Conservation (phyloP, 2,113 vertebrate species). For the Trachemys scripta region DNA sequence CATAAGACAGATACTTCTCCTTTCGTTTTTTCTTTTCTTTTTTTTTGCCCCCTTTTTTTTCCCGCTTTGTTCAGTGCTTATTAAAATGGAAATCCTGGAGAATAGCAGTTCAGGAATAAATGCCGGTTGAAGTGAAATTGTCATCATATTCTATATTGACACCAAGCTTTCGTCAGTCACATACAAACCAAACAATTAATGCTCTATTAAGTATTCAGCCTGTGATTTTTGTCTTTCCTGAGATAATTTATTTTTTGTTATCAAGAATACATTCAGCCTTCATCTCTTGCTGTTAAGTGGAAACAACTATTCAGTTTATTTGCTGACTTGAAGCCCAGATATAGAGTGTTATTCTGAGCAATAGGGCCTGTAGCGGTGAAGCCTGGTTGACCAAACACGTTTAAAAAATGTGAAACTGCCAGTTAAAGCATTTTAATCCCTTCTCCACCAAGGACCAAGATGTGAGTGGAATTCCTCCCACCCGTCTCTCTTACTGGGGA, state of each 20-base stretch:
- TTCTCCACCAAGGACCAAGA: background rate
- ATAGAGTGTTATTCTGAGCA: background rate
- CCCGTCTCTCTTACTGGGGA: background rate
- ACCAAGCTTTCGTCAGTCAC: slow-evolving; percentile 60
- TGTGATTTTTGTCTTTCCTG: slow-evolving; percentile 59
- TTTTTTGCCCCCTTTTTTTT: background rate
- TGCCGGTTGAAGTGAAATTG: slow-evolving; percentile 56
- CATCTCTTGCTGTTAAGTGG: background rate
- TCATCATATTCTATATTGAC: slow-evolving; percentile 57
- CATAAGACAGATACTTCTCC: slow-evolving; percentile 70
- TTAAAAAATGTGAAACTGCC: background rate
- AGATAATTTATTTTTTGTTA: slow-evolving; percentile 36
- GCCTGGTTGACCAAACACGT: background rate
- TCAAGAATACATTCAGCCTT: background rate
- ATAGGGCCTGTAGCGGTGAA: background rate
- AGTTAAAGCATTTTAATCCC: background rate
- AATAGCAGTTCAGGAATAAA: slow-evolving; percentile 76
- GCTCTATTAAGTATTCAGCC: slow-evolving; percentile 54
- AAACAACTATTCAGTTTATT: background rate
- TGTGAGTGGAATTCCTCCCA: background rate
- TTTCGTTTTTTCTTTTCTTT: slow-evolving; percentile 31
- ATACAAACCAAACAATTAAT: slow-evolving; percentile 44
- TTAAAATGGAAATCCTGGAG: slow-evolving; percentile 77
- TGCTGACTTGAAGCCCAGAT: background rate
- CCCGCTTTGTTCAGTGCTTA: slow-evolving; percentile 74